phyloP scores from a whole-genome alignment of 2,888 invertebrate species.

The Falcaria lacertinaria region DNA sequence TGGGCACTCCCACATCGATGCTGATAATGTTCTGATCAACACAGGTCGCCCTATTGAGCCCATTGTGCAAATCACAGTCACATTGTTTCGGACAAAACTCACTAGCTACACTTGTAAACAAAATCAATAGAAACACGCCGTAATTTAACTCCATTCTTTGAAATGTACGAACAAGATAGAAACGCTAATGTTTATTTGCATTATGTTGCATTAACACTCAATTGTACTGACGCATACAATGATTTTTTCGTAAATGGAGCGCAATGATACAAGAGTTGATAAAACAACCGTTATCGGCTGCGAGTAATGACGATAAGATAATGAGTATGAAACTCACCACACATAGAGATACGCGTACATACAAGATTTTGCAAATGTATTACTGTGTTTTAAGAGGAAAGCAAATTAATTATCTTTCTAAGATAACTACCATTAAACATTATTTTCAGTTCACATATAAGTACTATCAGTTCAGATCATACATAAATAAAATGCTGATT shows the following conservation, averaged over 20 bases:
- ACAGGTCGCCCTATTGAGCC: conserved; percentile 72
- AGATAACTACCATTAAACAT: no score
- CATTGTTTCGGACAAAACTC: conserved; percentile 76
- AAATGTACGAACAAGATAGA: conserved; percentile 19
- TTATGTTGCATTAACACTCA: conserved; percentile 38
- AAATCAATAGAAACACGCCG: conserved; percentile 27
- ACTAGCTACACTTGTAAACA: conserved; percentile 22
- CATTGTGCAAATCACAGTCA: conserved; percentile 73
- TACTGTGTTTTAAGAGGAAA: conserved; percentile 5
- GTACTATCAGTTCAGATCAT: neutral
- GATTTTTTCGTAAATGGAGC: conserved; percentile 46
- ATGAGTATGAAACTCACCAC: conserved; percentile 15
- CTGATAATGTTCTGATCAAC: conserved; percentile 79
- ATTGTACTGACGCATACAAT: conserved; percentile 33
- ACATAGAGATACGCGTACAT: conserved; percentile 1
- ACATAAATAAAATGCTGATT: no score
- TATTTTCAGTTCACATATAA: no score
- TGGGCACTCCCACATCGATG: conserved; percentile 80
- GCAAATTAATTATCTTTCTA: neutral
- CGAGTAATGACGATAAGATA: conserved; percentile 49
- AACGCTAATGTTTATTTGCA: conserved; percentile 33
- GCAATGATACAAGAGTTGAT: conserved; percentile 52
- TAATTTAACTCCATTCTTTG: conserved; percentile 50
- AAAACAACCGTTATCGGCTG: conserved; percentile 51
- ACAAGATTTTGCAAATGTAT: conserved; percentile 2